phyloP scores from a whole-genome alignment of 1,140 invertebrate genomes.

The Latrodectus geometricus region DNA sequence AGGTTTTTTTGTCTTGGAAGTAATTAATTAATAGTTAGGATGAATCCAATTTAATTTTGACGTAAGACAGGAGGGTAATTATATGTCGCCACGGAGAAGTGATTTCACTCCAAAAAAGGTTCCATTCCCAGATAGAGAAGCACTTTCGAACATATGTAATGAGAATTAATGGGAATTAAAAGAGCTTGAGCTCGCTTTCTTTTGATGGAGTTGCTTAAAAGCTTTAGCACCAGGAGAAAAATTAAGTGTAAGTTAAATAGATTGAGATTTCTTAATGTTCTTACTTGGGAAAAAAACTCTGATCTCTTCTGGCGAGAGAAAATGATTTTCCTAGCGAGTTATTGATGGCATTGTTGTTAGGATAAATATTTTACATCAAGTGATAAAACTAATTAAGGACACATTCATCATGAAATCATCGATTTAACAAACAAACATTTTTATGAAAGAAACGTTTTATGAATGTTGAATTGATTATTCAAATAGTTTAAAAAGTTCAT shows the following conservation, averaged over 20 bases:
- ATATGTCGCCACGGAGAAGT: slow-evolving; percentile 8
- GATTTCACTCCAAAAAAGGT: background rate
- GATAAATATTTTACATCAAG: too few relatives aligned
- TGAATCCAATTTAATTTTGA: slow-evolving; percentile 35
- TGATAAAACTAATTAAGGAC: too few relatives aligned
- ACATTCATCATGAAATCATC: too few relatives aligned
- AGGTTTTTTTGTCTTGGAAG: background rate
- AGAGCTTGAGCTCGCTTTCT: background rate
- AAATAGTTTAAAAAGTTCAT: too few relatives aligned
- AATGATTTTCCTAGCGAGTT: background rate
- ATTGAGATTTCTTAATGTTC: background rate
- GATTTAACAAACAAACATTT: too few relatives aligned
- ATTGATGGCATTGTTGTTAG: background rate
- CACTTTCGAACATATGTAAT: slow-evolving; percentile 5
- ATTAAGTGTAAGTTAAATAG: too few relatives aligned
- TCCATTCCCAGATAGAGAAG: background rate
- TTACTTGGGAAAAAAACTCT: background rate
- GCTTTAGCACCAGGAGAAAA: too few relatives aligned
- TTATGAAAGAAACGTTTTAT: too few relatives aligned
- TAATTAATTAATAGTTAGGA: background rate
- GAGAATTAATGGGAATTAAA: slow-evolving; percentile 34
- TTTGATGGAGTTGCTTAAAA: background rate
- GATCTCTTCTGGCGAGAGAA: background rate
- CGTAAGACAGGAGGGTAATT: slow-evolving; percentile 14
- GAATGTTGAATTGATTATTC: too few relatives aligned